These are phyloP conservation scores for Styela plicata DNA, from an alignment of 23 tunicate species.

Conservation along the genomic window DNA sequence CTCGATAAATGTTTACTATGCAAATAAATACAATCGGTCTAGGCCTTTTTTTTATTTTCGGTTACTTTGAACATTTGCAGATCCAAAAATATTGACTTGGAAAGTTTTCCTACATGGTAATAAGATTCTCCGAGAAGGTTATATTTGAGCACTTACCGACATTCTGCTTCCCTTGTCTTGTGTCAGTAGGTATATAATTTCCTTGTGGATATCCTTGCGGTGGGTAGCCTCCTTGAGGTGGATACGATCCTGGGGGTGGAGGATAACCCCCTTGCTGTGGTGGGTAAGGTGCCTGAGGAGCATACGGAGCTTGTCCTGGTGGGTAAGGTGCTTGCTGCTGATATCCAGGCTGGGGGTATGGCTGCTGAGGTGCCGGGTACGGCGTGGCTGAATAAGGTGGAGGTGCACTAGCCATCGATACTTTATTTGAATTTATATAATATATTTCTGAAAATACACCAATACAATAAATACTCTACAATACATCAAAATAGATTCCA, in stretches of 20 bases:
- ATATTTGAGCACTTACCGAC: slow-evolving; percentile 62
- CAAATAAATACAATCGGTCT: no score
- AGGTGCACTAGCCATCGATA: slow-evolving; percentile 43
- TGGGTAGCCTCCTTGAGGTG: slow-evolving; percentile 57
- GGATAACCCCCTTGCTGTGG: slow-evolving; percentile 39
- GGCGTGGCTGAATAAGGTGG: slow-evolving; percentile 55
- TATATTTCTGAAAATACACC: neutral
- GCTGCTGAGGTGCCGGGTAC: slow-evolving; percentile 24
- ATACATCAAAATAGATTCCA: no score
- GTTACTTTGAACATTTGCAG: no score
- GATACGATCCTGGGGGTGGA: slow-evolving; percentile 41
- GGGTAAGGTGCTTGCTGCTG: slow-evolving; percentile 31
- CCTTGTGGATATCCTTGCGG: slow-evolving; percentile 47
- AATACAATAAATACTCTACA: no score
- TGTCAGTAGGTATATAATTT: slow-evolving; percentile 33
- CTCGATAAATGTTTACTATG: no score
- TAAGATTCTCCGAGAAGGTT: no score
- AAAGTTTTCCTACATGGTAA: no score
- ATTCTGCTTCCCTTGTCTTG: slow-evolving; percentile 44
- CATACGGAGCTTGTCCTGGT: slow-evolving; percentile 36
- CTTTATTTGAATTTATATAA: no score
- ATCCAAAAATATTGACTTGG: no score
- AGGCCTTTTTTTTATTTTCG: no score
- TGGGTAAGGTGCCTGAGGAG: slow-evolving; percentile 54
- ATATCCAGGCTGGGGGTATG: slow-evolving; percentile 21